A percentile compares a stretch with the other conserved stretches of the same genome.
phyloP scores from a whole-genome alignment of 2,797 vertebrate species.

The Danio jaintianensis region DNA sequence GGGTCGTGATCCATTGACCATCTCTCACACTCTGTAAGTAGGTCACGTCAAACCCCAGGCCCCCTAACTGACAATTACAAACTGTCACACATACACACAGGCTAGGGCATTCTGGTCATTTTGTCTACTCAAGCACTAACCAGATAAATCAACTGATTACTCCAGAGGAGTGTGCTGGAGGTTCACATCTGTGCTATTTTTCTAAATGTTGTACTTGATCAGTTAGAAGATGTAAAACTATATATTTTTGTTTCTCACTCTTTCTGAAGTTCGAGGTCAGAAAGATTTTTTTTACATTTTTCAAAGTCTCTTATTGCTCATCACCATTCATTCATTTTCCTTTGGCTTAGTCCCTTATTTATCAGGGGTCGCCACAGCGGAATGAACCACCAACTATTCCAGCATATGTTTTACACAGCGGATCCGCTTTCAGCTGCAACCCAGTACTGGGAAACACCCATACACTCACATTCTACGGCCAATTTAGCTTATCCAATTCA shows the following conservation, averaged over 20 bases:
- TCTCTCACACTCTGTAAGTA: constrained; percentile 75
- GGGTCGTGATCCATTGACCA: constrained; percentile 71
- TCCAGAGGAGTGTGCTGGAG: neutral
- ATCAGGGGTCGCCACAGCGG: no score
- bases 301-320: neutral
- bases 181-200: neutral
- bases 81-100: constrained; percentile 50
- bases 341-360: no score
- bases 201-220: neutral
- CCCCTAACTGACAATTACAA: constrained; percentile 56
- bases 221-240: no score
- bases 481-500: no score
- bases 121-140: neutral
- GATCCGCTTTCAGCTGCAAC: no score
- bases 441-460: no score
- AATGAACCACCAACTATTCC: no score
- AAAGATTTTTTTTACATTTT: neutral
- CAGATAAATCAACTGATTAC: constrained; percentile 1
- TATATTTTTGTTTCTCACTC: no score
- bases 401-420: no score
- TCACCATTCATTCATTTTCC: no score
- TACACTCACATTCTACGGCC: no score
- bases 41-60: constrained; percentile 63
- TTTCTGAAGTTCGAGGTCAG: neutral
- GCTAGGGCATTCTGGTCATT: constrained; percentile 16